Conservation (phyloP, 2,888 invertebrate species). For the Leptopilina drosophilae region DNA sequence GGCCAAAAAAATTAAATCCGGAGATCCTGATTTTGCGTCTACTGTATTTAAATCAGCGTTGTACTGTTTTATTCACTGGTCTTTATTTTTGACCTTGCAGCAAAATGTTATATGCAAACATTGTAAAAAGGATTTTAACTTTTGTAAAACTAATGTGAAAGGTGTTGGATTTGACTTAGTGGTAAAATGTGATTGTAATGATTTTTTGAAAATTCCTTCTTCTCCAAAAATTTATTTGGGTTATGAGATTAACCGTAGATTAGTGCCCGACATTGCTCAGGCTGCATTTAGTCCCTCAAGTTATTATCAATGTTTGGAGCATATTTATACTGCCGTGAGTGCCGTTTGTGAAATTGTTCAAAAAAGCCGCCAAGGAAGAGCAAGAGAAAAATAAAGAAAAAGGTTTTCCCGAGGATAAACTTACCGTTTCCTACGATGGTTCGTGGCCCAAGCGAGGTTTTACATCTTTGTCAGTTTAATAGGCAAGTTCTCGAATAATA, state of each 20-base stretch:
- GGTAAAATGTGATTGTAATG: not conserved
- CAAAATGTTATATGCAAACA: not conserved
- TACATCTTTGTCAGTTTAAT: conserved; percentile 51
- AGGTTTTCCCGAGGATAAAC: conserved; percentile 28
- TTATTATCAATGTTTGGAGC: conserved; percentile 6
- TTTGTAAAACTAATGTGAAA: conserved; percentile 3
- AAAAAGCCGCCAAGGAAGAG: conserved; percentile 52
- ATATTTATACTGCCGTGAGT: conserved; percentile 17
- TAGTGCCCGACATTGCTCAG: not conserved
- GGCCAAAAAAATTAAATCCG: not conserved
- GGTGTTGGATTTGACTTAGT: not conserved
- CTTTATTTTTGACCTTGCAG: not conserved
- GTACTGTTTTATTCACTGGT: conserved; percentile 1
- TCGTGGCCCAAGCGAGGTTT: conserved; percentile 54
- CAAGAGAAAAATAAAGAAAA: conserved; percentile 51
- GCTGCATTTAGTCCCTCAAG: conserved; percentile 2
- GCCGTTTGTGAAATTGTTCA: conserved; percentile 21
- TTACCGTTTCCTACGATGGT: conserved; percentile 52
- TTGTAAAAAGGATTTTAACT: not conserved
- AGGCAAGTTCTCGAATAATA: conserved; percentile 50
- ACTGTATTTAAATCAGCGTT: not conserved
- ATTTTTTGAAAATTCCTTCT: not conserved
- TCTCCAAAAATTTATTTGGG: conserved; percentile 8
- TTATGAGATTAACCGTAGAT: not conserved
- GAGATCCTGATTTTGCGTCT: not conserved